Evolutionary conservation across 2,888 invertebrate species (phyloP), one percentile per base, ranked within the genome.

Genomic region (Oegoconia quadripuncta): DNA sequence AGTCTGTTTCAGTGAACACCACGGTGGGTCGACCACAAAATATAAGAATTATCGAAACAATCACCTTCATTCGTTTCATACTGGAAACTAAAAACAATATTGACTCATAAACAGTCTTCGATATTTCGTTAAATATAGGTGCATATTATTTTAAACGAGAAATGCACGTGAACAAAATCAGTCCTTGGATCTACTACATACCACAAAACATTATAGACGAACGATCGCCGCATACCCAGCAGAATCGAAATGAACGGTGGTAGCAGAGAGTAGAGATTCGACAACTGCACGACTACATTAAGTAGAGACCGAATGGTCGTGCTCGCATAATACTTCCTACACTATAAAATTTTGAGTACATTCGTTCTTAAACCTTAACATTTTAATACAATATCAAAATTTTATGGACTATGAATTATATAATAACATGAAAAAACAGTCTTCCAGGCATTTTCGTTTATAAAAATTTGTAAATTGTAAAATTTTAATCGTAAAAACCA

Each of bases 381-480:
- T 76, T 69, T 55, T 23, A 79, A 79, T 80, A 79, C 59, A 72
- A 74, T 83, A 82, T 83, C 74, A 79, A 84, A 82, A 78, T 53
- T 66, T 77, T 82, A 84, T 76, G 76, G 78, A 77, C 86, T 86
- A 86, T 77, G 74, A 69, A 74, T 72, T 74, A 80, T 69, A 64
- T 59, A 69, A 74, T 77, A 75, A 74, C 64, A 64, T 75, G 77
- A 83, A 83, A 72, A 82, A 84, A 84, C 86, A 86, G 86, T 86
- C 86, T 87, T 86, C 69, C 80, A 72, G 80, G 79, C 63, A 65
- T 76, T 63, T 74, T 75, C 71, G 73, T 71, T 76, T 78, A 80
- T 83, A 82, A 84, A 83, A 80, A 67, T 72, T 80, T 86, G 84
- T 84, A 84, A 83, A 84, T 76, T 86, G 86, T 86, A 83, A 80